These are phyloP conservation scores for Lysiphlebus fabarum DNA, from an alignment of 1,140 invertebrate genomes.

Conservation along the genomic window DNA sequence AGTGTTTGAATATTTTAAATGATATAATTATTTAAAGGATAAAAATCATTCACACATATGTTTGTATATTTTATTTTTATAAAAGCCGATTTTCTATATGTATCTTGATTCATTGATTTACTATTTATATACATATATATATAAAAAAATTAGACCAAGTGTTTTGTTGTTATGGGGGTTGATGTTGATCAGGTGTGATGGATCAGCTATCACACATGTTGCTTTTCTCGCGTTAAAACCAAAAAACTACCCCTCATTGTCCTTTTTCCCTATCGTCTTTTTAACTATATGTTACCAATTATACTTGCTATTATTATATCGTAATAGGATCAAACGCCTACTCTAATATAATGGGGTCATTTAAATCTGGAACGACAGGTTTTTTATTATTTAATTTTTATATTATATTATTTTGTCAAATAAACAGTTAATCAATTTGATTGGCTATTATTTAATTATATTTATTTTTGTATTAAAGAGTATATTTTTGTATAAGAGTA, in stretches of 20 bases:
- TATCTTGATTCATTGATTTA: no score
- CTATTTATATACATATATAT: no score
- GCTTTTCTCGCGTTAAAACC: conserved; percentile 17
- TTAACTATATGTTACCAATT: conserved; percentile 24
- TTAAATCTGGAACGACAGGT: background rate
- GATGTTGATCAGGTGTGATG: conserved; percentile 24
- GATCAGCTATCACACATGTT: conserved; percentile 22
- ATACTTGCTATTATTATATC: conserved; percentile 26
- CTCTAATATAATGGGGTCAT: background rate
- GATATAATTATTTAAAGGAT: no score
- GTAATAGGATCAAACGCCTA: conserved; percentile 28
- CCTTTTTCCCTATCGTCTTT: background rate
- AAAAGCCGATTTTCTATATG: no score
- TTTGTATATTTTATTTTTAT: no score
- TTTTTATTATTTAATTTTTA: conserved; percentile 4
- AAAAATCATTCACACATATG: no score
- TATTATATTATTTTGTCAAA: background rate
- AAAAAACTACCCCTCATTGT: no score
- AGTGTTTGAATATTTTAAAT: no score
- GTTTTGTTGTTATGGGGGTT: background rate
- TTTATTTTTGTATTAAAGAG: no score
- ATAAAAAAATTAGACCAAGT: background rate
- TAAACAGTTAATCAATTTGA: no score
- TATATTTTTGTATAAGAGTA: no score
- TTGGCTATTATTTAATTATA: no score